phyloP scores from a whole-genome alignment of 2,113 vertebrate genomes.

The Monarcha castaneiventris region DNA sequence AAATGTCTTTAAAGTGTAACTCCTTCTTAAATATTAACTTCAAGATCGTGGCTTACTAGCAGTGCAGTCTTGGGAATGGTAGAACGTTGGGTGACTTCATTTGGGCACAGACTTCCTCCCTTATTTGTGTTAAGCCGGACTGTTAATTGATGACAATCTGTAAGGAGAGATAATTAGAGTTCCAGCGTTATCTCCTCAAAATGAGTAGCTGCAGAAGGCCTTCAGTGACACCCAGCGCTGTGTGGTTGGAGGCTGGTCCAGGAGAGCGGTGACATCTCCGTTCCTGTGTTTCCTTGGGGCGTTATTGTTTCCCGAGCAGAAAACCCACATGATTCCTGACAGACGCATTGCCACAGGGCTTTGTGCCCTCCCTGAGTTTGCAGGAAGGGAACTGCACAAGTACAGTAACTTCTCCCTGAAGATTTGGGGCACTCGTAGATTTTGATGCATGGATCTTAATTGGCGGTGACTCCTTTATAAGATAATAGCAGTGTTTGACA shows the following conservation, averaged over 20 bases:
- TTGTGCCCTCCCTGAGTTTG: not conserved
- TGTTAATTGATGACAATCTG: not conserved
- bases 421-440: not conserved
- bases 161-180: not conserved
- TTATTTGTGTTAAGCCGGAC: not conserved
- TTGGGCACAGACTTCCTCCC: not conserved
- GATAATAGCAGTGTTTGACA: not conserved
- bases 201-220: not conserved
- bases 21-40: not conserved
- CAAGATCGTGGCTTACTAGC: not conserved
- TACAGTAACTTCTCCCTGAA: not conserved
- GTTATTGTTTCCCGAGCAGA: not conserved
- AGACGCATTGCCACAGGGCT: not conserved
- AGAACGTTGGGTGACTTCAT: not conserved
- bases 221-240: not conserved
- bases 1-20: not conserved
- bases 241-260: not conserved
- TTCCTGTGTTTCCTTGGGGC: not conserved
- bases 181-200: not conserved
- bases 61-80: not conserved
- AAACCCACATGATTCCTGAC: fast-evolving
- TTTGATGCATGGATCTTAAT: not conserved
- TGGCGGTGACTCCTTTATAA: not conserved
- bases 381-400: not conserved
- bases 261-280: not conserved